Evolutionary conservation across 92 coral and sea anemone species (phyloP).

Genomic region (Bergia sp.): DNA sequence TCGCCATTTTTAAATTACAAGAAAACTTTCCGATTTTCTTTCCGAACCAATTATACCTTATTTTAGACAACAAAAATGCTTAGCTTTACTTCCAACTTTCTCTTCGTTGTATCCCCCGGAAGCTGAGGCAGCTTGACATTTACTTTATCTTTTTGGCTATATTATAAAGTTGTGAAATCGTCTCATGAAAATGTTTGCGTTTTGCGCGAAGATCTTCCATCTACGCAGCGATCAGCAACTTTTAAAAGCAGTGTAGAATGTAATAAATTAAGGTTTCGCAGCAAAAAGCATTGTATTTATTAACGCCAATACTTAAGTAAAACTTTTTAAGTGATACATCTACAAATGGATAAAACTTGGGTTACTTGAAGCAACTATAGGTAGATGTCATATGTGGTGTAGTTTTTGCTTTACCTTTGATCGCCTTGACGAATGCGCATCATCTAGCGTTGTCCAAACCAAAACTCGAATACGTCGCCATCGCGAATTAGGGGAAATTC

Average conservation of each 20-base stretch:
- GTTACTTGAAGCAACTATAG: too few relatives aligned
- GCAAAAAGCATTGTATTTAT: too few relatives aligned
- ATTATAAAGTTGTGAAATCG: background rate
- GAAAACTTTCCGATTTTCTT: background rate
- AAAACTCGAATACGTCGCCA: conserved; percentile 73
- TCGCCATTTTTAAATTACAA: background rate
- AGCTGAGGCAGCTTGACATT: background rate
- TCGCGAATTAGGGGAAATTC: conserved; percentile 38
- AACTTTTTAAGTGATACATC: too few relatives aligned
- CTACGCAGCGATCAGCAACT: background rate
- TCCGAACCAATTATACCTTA: background rate
- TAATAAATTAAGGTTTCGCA: too few relatives aligned
- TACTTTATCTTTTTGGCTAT: background rate
- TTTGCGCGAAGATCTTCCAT: background rate
- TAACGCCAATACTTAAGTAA: too few relatives aligned
- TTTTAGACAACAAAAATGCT: background rate
- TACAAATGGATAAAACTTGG: too few relatives aligned
- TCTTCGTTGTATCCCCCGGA: background rate
- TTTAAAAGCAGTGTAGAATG: too few relatives aligned
- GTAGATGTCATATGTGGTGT: background rate
- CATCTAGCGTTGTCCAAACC: conserved; percentile 89
- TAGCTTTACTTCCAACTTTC: background rate
- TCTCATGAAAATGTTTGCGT: background rate
- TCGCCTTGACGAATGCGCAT: conserved; percentile 79
- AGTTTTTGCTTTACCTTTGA: conserved; percentile 73